Evolutionary conservation across 2,113 vertebrate genomes (phyloP), one percentile per base, ranked within the genome.

Genomic region (Myotis lucifugus): DNA sequence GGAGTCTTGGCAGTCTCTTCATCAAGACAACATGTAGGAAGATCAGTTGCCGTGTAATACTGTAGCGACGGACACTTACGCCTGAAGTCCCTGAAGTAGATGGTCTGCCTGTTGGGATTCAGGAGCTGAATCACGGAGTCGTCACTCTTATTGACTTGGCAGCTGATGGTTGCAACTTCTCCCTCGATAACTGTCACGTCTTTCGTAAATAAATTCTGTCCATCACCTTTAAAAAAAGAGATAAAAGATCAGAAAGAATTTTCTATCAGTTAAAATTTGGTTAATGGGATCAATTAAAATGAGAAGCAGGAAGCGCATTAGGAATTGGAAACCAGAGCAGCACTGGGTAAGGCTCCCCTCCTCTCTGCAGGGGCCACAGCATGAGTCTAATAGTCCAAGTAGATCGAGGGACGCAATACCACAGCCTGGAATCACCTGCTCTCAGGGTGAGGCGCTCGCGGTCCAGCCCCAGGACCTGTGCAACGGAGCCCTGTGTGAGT

Each of bases 111-210:
- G 99, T 99, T 99, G 98, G 99, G 99, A 98, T 99, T 99, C 97
- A 99, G 99, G 32, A 99, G 99, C 97, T 99, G 99, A 96, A 99
- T 99, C 95, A 99, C 99, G 0, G 99, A 99, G 98, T 99, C 99
- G 1, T 99, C 99, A 13, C 98, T 99, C 98, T 99, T 98, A 98
- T 99, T 99, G 81, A 99, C 98, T 9, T 98, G 98, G 97, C 99
- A 99, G 97, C 98, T 99, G 98, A 99, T 99, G 97, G 98, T 99
- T 34, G 99, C 99, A 1, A 99, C 98, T 0, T 99, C 99, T 48
- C 99, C 99, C 94, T 99, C 98, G 42, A 99, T 98, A 91, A 99
- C 99, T 0, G 98, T 99, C 97, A 99, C 98, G 0, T 99, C 98
- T 97, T 99, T 99, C 0, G 99, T 99, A 96, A 99, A 99, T 98